Percentiles rank a stretch among this genome's conserved stretches.
Conservation (phyloP, 1,140 invertebrate species). For the Plutomurus gul region DNA sequence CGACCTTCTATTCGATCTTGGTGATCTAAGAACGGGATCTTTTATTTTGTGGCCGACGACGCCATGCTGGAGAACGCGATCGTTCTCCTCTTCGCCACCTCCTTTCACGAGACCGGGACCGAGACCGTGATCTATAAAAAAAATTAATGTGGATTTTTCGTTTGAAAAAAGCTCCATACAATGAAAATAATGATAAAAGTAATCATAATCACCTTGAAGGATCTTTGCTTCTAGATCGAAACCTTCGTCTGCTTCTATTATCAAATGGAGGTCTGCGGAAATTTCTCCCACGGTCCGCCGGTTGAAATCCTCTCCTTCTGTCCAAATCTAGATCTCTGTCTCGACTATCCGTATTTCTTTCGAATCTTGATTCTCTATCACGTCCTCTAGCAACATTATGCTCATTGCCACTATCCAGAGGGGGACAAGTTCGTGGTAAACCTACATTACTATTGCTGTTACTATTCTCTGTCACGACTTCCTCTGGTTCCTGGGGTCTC, state of each 20-base stretch:
- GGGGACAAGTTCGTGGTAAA: not conserved
- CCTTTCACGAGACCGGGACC: constrained; percentile 2
- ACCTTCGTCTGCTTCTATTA: not conserved
- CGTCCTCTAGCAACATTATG: not conserved
- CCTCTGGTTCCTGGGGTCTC: too few species aligned
- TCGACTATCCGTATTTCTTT: not conserved
- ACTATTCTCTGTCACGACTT: too few species aligned
- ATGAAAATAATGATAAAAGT: not conserved
- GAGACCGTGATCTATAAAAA: not conserved
- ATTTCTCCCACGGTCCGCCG: not conserved
- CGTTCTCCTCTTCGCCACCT: not conserved
- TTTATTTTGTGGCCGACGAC: not conserved
- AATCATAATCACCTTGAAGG: not conserved
- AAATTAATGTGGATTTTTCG: too few species aligned
- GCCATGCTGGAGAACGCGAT: not conserved
- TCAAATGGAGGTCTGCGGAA: not conserved
- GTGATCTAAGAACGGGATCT: constrained; percentile 9
- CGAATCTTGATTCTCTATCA: not conserved
- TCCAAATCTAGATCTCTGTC: not conserved
- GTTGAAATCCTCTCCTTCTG: not conserved
- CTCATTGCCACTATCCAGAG: not conserved
- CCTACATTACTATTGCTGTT: too few species aligned
- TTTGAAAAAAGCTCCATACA: not conserved
- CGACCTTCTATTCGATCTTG: not conserved
- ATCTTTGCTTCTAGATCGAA: constrained; percentile 1